These are phyloP conservation scores for Danio tinwini DNA, from an alignment of 2,797 vertebrate genomes.

Conservation along the genomic window DNA sequence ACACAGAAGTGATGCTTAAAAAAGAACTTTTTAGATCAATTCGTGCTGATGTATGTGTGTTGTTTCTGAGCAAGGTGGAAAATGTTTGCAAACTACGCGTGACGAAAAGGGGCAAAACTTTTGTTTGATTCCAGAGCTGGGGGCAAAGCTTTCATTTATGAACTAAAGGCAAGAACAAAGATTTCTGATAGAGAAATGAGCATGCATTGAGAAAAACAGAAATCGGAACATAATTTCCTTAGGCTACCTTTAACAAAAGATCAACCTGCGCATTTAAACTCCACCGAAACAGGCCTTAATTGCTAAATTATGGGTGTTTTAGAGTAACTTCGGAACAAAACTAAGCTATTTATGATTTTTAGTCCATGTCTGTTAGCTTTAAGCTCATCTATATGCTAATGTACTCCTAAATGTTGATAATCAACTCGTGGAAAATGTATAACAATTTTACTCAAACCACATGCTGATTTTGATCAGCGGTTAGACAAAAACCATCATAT, in stretches of 20 bases:
- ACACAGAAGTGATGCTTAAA: background rate
- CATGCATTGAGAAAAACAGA: background rate
- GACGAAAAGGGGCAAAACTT: background rate
- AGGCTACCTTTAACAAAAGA: background rate
- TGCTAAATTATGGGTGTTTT: background rate
- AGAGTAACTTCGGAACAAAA: background rate
- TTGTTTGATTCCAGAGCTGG: background rate
- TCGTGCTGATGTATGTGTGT: background rate
- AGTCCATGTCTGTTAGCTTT: background rate
- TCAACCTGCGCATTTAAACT: background rate
- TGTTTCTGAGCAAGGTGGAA: background rate
- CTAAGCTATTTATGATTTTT: background rate
- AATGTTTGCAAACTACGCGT: background rate
- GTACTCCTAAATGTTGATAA: background rate
- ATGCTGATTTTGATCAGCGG: background rate
- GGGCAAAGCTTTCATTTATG: slow-evolving; percentile 22
- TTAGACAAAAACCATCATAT: background rate
- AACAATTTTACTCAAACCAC: slow-evolving; percentile 1
- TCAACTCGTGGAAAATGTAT: background rate
- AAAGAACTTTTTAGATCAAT: background rate
- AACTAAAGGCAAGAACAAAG: slow-evolving; percentile 4
- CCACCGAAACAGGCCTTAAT: background rate
- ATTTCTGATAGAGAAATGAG: background rate
- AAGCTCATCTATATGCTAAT: slow-evolving; percentile 13
- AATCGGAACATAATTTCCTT: background rate